Evolutionary conservation across 2,797 vertebrate species (phyloP), one percentile per base, ranked within the genome.

Genomic region (Columba guinea): DNA sequence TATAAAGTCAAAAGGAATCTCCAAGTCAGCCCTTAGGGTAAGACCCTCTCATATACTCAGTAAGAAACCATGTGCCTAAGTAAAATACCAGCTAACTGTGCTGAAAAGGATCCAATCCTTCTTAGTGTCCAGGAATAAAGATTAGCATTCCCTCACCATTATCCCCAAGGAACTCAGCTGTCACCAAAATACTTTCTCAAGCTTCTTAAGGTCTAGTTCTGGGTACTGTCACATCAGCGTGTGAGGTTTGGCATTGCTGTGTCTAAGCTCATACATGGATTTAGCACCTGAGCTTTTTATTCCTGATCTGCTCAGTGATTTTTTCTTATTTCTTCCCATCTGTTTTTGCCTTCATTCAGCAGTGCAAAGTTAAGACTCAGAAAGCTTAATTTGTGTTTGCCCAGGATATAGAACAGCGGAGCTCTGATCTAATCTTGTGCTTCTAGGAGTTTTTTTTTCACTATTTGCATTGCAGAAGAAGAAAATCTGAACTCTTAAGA

Each of bases 11-110:
- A 84, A 68, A 92, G 27, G 12, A 83, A 83, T 8, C 9, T 69
- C 20, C 41, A 73, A 73, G 22, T 19, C 16, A 82, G 27, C 58
- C 5, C 4, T 39, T 20, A 28, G 15, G 16, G 59, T 65, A 21
- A 82, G 28, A 60, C 3, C 8, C 1, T 69, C 17, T 63, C 41
- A 13, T 12, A n/a, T 2, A 10, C 1, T 49, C 18, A 0, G 0
- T 51, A 20, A 62, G 12, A 69, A 58, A 79, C 69, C 39, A 37
- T 26, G 69, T 0, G 3, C 37, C 8, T 37, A 51, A 80, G 4
- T 46, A 64, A 84, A 86, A 68, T 19, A 55, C 13, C 6, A 48
- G 9, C 6, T 63, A 65, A 67, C 5, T 34, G 8, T 32, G 10
- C 21, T 39, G 32, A n/a, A 69, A 75, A 73, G 17, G 12, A 53